Conservation (phyloP, 2,888 invertebrate genomes). For the Lobophora halterata region DNA sequence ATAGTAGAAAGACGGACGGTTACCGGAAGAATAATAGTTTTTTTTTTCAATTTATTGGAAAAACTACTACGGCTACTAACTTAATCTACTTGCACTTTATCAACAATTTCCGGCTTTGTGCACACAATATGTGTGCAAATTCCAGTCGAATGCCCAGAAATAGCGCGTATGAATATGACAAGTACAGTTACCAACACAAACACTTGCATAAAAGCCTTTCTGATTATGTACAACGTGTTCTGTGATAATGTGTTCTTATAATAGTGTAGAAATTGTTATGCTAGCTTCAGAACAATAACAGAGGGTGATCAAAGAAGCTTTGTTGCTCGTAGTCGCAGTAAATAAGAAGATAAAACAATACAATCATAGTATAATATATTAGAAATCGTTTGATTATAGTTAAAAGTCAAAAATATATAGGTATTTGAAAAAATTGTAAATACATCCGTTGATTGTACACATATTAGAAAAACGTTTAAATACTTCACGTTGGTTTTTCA, state of each 20-base stretch:
- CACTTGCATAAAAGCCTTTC: slow-evolving; percentile 4
- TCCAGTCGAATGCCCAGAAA: slow-evolving; percentile 10
- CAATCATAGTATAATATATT: too few species aligned
- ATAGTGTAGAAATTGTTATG: neutral
- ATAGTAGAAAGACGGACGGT: too few species aligned
- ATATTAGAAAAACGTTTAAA: slow-evolving; percentile 2
- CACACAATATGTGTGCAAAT: slow-evolving; percentile 11
- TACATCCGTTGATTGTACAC: neutral
- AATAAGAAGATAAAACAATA: too few species aligned
- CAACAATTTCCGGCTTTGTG: slow-evolving; percentile 15
- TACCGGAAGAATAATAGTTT: too few species aligned
- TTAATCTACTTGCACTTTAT: too few species aligned
- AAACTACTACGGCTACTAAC: too few species aligned
- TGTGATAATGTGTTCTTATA: slow-evolving; percentile 1
- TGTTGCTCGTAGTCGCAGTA: too few species aligned
- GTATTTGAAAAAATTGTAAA: neutral
- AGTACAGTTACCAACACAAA: slow-evolving; percentile 6
- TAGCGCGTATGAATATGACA: slow-evolving; percentile 9
- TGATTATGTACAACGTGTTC: slow-evolving; percentile 3
- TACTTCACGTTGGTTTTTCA: slow-evolving; percentile 44
- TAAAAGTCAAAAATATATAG: too few species aligned
- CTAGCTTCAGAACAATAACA: neutral
- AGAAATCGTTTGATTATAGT: too few species aligned
- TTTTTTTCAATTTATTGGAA: too few species aligned
- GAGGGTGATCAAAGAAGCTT: neutral